phyloP scores from a whole-genome alignment of 2,797 vertebrate genomes.

The Platalea minor region DNA sequence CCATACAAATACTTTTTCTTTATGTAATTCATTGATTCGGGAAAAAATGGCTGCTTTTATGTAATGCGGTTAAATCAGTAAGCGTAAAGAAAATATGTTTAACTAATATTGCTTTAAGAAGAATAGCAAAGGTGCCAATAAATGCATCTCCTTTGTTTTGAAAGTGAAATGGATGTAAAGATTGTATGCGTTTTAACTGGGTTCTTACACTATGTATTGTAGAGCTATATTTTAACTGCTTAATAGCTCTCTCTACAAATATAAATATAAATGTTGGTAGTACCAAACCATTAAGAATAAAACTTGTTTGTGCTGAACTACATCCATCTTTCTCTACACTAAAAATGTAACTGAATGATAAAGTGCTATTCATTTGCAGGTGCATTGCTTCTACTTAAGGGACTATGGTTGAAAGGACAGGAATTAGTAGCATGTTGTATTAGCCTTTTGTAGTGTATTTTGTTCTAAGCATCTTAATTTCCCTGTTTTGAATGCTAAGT shows the following conservation, averaged over 20 bases:
- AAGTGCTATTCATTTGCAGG: slow-evolving; percentile 99
- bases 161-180: slow-evolving; percentile 35
- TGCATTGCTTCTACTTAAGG: slow-evolving; percentile 98
- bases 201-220: slow-evolving; percentile 71
- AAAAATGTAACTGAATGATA: slow-evolving; percentile 90
- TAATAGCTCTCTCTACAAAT: slow-evolving; percentile 81
- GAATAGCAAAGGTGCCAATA: neutral
- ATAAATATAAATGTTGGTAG: slow-evolving; percentile 84
- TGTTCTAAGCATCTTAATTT: slow-evolving; percentile 99
- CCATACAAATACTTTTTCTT: neutral
- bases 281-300: slow-evolving; percentile 84
- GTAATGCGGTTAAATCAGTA: neutral
- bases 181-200: slow-evolving; percentile 45
- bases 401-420: slow-evolving; percentile 93
- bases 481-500: slow-evolving; percentile 98
- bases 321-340: slow-evolving; percentile 83
- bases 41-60: slow-evolving; percentile 1
- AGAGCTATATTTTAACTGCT: slow-evolving; percentile 79
- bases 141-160: slow-evolving; percentile 50
- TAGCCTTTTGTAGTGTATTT: slow-evolving; percentile 99
- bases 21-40: neutral
- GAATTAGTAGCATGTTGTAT: slow-evolving; percentile 98
- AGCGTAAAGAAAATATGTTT: slow-evolving; percentile 1
- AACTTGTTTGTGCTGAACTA: slow-evolving; percentile 90
- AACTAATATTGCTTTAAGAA: slow-evolving; percentile 15